A percentile compares a stretch with the other conserved stretches of the same genome.
phyloP scores from a whole-genome alignment of 2,797 vertebrate species.

The Gymnopithys bicolor region DNA sequence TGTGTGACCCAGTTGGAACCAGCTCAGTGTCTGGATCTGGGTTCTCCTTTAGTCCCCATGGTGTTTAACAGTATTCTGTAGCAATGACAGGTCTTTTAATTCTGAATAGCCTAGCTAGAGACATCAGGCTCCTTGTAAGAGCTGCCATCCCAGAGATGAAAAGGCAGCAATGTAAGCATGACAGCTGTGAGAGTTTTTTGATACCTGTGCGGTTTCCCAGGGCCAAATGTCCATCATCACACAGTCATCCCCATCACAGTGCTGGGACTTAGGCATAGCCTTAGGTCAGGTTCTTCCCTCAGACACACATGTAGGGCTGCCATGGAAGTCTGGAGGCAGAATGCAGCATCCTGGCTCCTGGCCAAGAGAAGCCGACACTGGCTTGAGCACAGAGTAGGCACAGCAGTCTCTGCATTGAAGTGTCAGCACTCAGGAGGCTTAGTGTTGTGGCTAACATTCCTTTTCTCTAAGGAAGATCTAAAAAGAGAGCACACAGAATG shows the following conservation, averaged over 20 bases:
- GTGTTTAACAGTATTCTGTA: neutral
- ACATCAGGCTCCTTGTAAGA: neutral
- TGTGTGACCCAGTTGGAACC: neutral
- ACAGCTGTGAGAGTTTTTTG: neutral
- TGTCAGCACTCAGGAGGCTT: neutral
- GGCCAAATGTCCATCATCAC: neutral
- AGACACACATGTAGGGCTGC: neutral
- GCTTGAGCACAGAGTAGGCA: neutral
- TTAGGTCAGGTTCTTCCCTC: neutral
- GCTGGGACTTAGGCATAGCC: neutral
- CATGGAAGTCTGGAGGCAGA: neutral
- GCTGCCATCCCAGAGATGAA: neutral
- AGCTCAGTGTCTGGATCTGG: accelerated
- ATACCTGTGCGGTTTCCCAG: neutral
- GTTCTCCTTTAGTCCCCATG: neutral
- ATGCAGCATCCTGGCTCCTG: neutral
- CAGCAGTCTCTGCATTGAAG: neutral
- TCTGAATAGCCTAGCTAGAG: neutral
- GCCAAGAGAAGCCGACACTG: neutral
- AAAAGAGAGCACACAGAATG: neutral
- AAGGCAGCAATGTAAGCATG: neutral
- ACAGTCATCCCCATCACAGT: neutral
- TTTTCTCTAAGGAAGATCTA: neutral
- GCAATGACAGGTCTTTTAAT: neutral
- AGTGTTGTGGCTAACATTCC: neutral